Percentiles rank a stretch among this genome's conserved stretches.
phyloP scores from a whole-genome alignment of 2,888 invertebrate genomes.

The Microplitis deprimator region DNA sequence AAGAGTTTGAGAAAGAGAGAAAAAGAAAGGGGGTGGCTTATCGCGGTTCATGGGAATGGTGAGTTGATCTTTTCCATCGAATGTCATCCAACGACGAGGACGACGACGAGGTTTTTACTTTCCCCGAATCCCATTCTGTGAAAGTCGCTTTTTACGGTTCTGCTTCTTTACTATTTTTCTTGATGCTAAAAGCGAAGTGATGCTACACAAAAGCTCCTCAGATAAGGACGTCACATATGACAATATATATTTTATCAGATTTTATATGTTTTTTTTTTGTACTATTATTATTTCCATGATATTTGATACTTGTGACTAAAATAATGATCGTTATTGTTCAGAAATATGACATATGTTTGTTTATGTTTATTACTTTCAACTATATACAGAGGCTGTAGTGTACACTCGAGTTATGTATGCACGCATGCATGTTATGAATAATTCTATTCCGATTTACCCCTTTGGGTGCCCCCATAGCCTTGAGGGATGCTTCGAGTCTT shows the following conservation, averaged over 20 bases:
- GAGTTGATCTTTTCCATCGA: conserved; percentile 32
- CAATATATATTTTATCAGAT: not conserved
- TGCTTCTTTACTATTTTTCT: conserved; percentile 48
- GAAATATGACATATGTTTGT: not conserved
- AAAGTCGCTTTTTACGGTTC: conserved; percentile 33
- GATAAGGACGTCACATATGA: not conserved
- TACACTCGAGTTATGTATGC: conserved; percentile 7
- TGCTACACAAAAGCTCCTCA: not conserved
- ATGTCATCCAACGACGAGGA: conserved; percentile 23
- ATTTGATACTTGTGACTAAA: no score
- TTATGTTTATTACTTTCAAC: not conserved
- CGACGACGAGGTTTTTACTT: conserved; percentile 33
- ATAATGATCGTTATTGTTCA: no score
- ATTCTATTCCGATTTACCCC: conserved; percentile 65
- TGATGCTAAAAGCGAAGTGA: not conserved
- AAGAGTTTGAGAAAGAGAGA: no score
- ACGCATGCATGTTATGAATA: conserved; percentile 58
- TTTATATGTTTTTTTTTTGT: not conserved
- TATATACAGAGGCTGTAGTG: not conserved
- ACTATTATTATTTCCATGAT: no score
- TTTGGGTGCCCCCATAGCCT: conserved; percentile 54
- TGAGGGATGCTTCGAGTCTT: conserved; percentile 45
- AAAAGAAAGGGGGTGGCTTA: conserved; percentile 56
- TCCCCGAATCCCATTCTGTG: conserved; percentile 33
- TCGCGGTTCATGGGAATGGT: conserved; percentile 60